Evolutionary conservation across 2,113 vertebrate species (phyloP), one percentile per base, ranked within the genome.

Genomic region (Cardinalis cardinalis): DNA sequence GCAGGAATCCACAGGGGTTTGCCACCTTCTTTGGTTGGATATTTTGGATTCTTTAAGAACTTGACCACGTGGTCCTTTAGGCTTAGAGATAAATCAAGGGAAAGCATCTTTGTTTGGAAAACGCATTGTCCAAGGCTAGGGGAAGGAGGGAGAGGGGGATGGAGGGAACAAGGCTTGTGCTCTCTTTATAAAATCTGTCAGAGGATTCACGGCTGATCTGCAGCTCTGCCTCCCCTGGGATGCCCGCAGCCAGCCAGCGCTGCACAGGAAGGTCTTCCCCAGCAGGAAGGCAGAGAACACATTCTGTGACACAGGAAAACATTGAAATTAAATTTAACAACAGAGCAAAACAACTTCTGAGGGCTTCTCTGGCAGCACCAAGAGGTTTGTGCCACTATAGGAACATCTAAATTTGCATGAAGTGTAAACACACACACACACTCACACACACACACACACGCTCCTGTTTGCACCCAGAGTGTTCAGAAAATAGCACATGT

Each of bases 331-430:
- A 92, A 95, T 94, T n/a, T 51, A 94, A 84, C 84, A 92, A 91
- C 80, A 93, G 56, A 90, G 55, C 24, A 87, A 95, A 96, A 93
- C 80, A 93, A 91, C 65, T 87, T 63, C 66, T 77, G 92, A 95
- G 79, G 92, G 85, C 88, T 89, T 46, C 93, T 91, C 66, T 88
- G 44, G 79, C 75, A 92, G 74, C 94, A 91, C 89, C 90, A 20
- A 84, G 72, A 92, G 79, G 41, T 72, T 88, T 38, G 78, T 14
- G 70, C 79, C 58, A 49, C 94, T 87, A 34, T 0, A 68, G 79
- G 88, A 94, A 92, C 89, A 91, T 89, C 72, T 87, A 71, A 58
- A 95, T 92, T 84, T 93, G 87, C 66, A 87, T 59, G 91, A 72
- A 84, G 88, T 19, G 70, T 53, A 94, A 95, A 92, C 58, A 82